phyloP scores from a whole-genome alignment of 2,113 vertebrate species.

The Nasalis larvatus region DNA sequence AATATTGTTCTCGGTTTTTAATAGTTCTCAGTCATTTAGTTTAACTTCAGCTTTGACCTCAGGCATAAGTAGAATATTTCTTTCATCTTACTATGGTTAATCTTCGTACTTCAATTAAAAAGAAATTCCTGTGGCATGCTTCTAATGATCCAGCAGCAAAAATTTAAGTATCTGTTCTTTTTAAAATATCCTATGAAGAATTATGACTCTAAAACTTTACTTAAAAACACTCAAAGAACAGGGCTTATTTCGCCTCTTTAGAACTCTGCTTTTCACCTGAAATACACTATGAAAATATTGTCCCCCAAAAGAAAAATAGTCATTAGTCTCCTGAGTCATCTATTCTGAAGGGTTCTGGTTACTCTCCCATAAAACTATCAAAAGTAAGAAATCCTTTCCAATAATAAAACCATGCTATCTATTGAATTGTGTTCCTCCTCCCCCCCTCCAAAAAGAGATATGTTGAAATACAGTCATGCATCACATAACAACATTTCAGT shows the following conservation, averaged over 20 bases:
- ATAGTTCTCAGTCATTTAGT: neutral
- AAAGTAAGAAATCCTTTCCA: neutral
- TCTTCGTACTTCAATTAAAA: neutral
- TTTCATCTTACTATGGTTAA: neutral
- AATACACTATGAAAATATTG: neutral
- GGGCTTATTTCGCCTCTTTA: neutral
- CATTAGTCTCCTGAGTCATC: neutral
- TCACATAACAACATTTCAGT: neutral
- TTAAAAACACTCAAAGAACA: neutral
- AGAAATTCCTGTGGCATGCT: neutral
- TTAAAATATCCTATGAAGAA: neutral
- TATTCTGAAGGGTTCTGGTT: neutral
- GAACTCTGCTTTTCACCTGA: neutral
- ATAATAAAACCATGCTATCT: neutral
- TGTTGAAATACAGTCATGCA: neutral
- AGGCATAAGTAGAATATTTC: neutral
- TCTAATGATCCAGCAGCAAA: neutral
- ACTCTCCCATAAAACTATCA: neutral
- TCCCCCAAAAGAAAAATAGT: neutral
- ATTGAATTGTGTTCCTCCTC: neutral
- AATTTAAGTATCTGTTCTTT: neutral
- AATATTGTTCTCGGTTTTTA: neutral
- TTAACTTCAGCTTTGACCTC: neutral
- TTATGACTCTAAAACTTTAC: neutral
- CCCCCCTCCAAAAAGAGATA: neutral